Base-by-base conservation (phyloP, 2,888 invertebrate species). In the Apodemia zela region DNA sequence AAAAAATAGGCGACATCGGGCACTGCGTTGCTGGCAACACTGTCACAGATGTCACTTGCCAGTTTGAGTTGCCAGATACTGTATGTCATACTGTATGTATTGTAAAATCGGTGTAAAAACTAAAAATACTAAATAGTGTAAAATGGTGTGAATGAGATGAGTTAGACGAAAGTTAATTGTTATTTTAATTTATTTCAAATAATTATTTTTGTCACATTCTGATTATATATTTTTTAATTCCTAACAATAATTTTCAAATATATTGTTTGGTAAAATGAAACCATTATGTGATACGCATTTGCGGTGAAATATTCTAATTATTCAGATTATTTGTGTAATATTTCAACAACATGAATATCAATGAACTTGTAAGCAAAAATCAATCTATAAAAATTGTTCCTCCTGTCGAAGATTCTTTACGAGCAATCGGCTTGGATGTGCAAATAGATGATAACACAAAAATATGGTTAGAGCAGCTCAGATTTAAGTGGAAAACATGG, bases 321-420 rank as follows among this genome's bases (percentile, higher is more conserved):
- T 2, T 38, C 11, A 38, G 5, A 51, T 13, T 54, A 25, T 6
- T 21, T 13, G 54, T 54, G 25, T 13, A 15, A 13, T 25, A 25
- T 13, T 25, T 13, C 49, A 29, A 38, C 33, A 54, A 38, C 64
- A 66, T 67, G 63, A 66, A 70, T 63, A 64, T 67, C 60, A 67
- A 68, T 54, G 61, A 65, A 42, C 63, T 70, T 59, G 68, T 67
- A 29, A 51, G 49, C 61, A 60, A 66, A 63, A 64, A 87, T 71
- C 88, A 89, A 72, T 81, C 82, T 21, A 90, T 92, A 63, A 92
- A 89, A 78, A 87, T 92, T 68, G 84, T 91, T 61, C 91, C 91
- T 49, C 87, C 92, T 35, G 73, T 89, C 49, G 90, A 92, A 77
- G 90, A 92, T 60, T 82, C 84, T 29, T 73, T 92, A 66, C 73